Conservation (phyloP, 2,113 vertebrate genomes). For the Heterotilapia buettikoferi region DNA sequence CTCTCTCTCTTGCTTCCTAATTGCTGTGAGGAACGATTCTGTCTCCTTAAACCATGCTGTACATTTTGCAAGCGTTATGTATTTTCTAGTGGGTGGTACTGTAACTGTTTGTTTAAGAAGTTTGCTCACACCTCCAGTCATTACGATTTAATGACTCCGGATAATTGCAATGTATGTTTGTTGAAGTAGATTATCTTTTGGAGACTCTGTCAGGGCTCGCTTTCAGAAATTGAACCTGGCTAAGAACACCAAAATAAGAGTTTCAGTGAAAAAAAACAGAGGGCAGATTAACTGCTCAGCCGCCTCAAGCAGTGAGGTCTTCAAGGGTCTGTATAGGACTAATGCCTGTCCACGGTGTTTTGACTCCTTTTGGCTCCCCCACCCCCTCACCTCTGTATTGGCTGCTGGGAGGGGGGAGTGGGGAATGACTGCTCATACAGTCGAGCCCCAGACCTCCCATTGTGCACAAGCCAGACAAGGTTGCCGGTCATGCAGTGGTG, state of each 20-base stretch:
- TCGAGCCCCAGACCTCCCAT: conserved; percentile 53
- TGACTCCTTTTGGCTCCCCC: conserved; percentile 49
- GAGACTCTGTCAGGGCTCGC: conserved; percentile 36
- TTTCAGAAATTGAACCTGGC: background rate
- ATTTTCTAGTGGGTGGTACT: conserved; percentile 51
- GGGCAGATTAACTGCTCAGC: conserved; percentile 33
- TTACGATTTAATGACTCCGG: conserved; percentile 54
- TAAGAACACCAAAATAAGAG: background rate
- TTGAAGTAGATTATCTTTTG: conserved; percentile 50
- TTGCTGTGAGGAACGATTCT: conserved; percentile 56
- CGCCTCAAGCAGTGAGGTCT: conserved; percentile 34
- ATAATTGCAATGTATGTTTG: conserved; percentile 58
- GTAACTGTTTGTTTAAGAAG: conserved; percentile 49
- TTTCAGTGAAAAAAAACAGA: conserved; percentile 14
- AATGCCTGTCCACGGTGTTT: conserved; percentile 48
- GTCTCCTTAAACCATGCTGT: conserved; percentile 28
- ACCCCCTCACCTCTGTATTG: background rate
- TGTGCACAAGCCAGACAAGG: conserved; percentile 58
- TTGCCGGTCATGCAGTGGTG: conserved; percentile 59
- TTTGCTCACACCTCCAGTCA: conserved; percentile 59
- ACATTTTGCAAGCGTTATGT: conserved; percentile 51
- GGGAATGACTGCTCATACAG: conserved; percentile 53
- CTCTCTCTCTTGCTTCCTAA: conserved; percentile 32
- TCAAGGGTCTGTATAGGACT: conserved; percentile 27
- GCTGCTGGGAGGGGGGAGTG: conserved; percentile 21